These are phyloP conservation scores for Leptothorax acervorum DNA, from an alignment of 2,888 invertebrate species.

Conservation along the genomic window DNA sequence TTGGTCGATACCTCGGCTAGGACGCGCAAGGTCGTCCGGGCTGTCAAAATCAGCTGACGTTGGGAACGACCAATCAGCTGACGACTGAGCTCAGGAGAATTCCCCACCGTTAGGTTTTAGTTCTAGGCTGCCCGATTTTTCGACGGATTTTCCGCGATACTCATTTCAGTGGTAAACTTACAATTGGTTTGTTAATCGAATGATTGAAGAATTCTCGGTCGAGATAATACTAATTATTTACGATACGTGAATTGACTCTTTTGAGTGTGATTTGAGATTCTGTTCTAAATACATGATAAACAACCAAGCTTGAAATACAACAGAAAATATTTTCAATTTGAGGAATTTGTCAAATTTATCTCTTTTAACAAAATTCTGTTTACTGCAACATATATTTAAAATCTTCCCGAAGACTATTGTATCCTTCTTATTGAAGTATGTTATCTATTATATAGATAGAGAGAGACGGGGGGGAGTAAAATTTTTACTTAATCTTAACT, in stretches of 20 bases:
- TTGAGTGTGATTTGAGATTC: neutral
- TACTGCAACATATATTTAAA: neutral
- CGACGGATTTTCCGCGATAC: neutral
- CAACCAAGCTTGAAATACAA: neutral
- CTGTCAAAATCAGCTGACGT: slow-evolving; percentile 82
- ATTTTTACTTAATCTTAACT: neutral
- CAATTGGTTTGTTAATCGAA: neutral
- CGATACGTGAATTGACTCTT: neutral
- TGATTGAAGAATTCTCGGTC: neutral
- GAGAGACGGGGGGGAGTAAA: neutral
- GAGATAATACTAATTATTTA: neutral
- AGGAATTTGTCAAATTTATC: neutral
- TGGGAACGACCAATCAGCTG: slow-evolving; percentile 77
- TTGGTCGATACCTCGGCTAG: slow-evolving; percentile 65
- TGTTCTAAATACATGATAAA: neutral
- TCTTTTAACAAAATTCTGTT: neutral
- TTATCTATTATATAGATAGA: neutral
- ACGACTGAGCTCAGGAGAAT: slow-evolving; percentile 59
- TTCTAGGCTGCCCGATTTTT: neutral
- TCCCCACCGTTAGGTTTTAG: neutral
- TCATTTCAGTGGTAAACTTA: neutral
- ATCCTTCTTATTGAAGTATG: neutral
- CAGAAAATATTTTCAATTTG: neutral
- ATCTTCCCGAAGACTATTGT: neutral
- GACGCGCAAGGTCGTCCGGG: slow-evolving; percentile 74